These are phyloP conservation scores for Dipodomys stephensi DNA, from an alignment of 2,113 vertebrate genomes.

Conservation along the genomic window DNA sequence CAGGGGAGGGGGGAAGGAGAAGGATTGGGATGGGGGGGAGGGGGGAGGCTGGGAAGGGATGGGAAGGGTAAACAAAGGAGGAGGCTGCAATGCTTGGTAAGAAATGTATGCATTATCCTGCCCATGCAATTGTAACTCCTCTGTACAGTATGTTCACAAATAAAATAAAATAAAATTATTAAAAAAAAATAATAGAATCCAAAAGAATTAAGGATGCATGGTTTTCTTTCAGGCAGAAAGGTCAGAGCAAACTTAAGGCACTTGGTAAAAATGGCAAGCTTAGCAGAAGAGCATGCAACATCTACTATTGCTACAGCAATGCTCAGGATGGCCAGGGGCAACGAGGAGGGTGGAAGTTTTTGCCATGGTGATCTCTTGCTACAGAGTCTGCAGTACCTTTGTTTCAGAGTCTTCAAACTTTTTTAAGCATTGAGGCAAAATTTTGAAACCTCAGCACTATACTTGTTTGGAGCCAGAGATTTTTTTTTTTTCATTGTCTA, in stretches of 20 bases:
- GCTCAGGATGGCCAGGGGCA: not conserved
- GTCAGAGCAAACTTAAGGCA: conserved; percentile 46
- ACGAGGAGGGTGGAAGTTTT: not conserved
- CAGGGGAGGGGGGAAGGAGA: too few species aligned
- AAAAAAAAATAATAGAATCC: conserved; percentile 66
- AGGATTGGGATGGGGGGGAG: too few species aligned
- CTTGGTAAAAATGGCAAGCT: conserved; percentile 36
- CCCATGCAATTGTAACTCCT: too few species aligned
- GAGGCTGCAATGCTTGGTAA: too few species aligned
- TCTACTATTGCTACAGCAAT: not conserved
- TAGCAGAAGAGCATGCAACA: not conserved
- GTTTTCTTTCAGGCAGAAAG: conserved; percentile 49
- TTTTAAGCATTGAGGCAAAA: not conserved
- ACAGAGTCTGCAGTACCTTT: not conserved
- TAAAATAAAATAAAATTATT: too few species aligned
- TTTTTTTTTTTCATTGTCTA: not conserved
- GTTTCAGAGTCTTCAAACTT: not conserved
- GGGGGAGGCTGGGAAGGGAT: too few species aligned
- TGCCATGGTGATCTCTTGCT: not conserved
- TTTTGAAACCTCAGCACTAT: not conserved
- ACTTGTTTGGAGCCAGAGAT: not conserved
- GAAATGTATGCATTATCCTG: too few species aligned
- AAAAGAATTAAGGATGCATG: conserved; percentile 59
- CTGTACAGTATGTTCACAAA: too few species aligned
- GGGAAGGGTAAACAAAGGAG: too few species aligned